Evolutionary conservation across 2,113 vertebrate genomes (phyloP).

Genomic region (Hyperoodon ampullatus): DNA sequence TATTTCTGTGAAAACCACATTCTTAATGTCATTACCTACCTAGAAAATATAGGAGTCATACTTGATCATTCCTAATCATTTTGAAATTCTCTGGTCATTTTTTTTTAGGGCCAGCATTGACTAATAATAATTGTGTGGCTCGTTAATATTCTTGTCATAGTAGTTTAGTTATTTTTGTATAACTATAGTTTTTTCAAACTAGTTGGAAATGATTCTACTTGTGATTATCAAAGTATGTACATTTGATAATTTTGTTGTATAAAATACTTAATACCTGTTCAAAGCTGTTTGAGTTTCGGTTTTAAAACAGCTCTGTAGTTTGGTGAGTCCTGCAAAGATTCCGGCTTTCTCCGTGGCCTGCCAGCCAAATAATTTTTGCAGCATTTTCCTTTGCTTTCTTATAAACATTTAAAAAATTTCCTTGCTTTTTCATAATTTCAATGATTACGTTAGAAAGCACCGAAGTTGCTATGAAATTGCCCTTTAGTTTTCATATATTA

Average conservation of each 20-base stretch:
- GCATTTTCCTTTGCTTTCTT: conserved; percentile 71
- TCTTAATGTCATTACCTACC: conserved; percentile 56
- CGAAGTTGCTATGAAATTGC: background rate
- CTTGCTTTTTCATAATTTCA: conserved; percentile 37
- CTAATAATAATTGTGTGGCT: background rate
- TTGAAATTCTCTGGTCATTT: conserved; percentile 54
- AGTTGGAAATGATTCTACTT: conserved; percentile 21
- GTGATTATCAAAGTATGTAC: background rate
- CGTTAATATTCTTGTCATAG: conserved; percentile 64
- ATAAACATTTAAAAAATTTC: conserved; percentile 58
- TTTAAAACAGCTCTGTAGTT: conserved; percentile 69
- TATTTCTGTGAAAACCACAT: conserved; percentile 68
- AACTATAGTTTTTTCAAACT: background rate
- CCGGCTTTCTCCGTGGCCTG: conserved; percentile 48
- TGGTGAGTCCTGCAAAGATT: conserved; percentile 43
- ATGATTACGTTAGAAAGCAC: conserved; percentile 22
- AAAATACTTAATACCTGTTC: conserved; percentile 68
- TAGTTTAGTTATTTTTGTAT: conserved; percentile 36
- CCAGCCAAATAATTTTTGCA: conserved; percentile 65
- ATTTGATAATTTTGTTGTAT: conserved; percentile 52
- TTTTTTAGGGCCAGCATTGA: conserved; percentile 37
- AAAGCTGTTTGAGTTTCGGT: conserved; percentile 73
- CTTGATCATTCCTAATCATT: conserved; percentile 60
- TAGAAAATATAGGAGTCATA: conserved; percentile 57
- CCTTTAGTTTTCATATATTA: background rate